Evolutionary conservation across 2,888 invertebrate genomes (phyloP).

Genomic region (Dynastes grantii): DNA sequence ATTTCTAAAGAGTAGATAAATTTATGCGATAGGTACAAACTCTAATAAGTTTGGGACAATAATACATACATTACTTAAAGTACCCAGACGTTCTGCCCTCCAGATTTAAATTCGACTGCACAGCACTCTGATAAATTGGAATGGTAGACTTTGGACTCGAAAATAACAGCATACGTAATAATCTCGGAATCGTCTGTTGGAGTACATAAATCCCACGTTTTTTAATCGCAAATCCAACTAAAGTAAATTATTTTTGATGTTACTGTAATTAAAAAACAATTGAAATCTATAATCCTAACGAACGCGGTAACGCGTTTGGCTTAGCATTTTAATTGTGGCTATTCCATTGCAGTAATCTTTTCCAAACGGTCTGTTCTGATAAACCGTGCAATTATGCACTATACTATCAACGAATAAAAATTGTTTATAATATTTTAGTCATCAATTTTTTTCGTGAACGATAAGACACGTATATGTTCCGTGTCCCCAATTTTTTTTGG

Average conservation of each 20-base stretch:
- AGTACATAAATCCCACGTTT: neutral
- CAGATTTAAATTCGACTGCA: no score
- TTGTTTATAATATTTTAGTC: no score
- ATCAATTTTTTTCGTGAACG: no score
- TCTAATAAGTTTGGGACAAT: no score
- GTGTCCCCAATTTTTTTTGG: neutral
- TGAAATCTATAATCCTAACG: constrained; percentile 25
- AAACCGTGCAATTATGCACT: neutral
- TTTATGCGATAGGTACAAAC: no score
- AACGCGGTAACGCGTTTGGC: constrained; percentile 19
- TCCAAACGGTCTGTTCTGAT: neutral
- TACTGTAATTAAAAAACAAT: constrained; percentile 28
- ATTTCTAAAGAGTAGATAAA: no score
- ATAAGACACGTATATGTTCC: neutral
- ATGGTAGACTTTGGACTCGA: neutral
- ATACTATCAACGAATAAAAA: neutral
- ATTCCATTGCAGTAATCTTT: constrained; percentile 3
- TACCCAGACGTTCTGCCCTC: no score
- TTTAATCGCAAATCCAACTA: neutral
- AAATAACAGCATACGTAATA: neutral
- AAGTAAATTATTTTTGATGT: constrained; percentile 14
- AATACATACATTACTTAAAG: no score
- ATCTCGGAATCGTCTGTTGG: neutral
- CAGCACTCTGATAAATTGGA: no score
- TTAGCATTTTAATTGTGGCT: constrained; percentile 21